Percentiles rank a stretch among this genome's conserved stretches.
These are phyloP conservation scores for Terebella lapidaria DNA, from an alignment of 2,888 invertebrate species.

Conservation along the genomic window DNA sequence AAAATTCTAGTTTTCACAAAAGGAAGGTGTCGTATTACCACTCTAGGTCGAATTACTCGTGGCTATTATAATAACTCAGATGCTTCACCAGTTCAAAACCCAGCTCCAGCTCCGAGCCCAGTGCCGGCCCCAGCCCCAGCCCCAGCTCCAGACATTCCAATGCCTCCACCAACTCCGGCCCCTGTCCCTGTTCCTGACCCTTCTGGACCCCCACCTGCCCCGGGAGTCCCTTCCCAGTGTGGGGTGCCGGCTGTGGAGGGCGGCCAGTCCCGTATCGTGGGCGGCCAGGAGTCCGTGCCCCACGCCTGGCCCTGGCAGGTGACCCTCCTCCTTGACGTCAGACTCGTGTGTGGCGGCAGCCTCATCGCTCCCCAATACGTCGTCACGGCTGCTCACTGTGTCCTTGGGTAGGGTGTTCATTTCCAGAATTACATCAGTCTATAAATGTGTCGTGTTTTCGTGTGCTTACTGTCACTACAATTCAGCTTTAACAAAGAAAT, in stretches of 20 bases:
- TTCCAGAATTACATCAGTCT: too few relatives aligned
- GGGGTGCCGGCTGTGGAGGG: conserved; percentile 5
- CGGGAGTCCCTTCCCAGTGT: not conserved
- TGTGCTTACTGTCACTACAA: too few relatives aligned
- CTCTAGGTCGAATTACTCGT: too few relatives aligned
- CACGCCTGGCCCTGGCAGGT: conserved; percentile 16
- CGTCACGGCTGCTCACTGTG: conserved; percentile 40
- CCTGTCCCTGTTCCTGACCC: not conserved
- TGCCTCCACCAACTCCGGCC: not conserved
- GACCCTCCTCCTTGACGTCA: not conserved
- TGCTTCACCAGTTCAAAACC: not conserved
- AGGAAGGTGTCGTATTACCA: too few relatives aligned
- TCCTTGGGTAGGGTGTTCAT: not conserved
- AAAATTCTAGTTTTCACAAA: too few relatives aligned
- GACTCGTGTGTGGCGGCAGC: conserved; percentile 35
- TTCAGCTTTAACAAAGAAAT: too few relatives aligned
- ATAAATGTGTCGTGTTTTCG: too few relatives aligned
- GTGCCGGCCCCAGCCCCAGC: not conserved
- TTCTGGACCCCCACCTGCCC: not conserved
- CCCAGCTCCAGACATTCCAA: not conserved
- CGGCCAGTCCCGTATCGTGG: conserved; percentile 5
- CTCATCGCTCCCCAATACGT: conserved; percentile 31
- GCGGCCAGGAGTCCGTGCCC: conserved; percentile 8
- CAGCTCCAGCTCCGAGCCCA: not conserved
- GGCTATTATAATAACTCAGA: too few relatives aligned